Evolutionary conservation across 2,797 vertebrate genomes (phyloP).

Genomic region (Chelon auratus): DNA sequence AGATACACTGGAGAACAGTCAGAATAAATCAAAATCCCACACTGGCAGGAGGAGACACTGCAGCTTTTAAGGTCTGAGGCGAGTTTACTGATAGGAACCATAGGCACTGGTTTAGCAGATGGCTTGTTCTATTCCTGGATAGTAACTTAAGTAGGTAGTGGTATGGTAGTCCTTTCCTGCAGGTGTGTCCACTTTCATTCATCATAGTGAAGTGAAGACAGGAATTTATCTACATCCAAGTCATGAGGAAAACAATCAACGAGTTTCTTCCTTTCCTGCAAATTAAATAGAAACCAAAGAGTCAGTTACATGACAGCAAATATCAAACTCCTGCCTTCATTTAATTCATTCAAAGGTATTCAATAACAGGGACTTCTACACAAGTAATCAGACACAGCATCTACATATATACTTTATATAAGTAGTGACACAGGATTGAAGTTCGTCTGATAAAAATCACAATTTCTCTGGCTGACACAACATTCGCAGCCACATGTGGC

Average conservation of each 20-base stretch:
- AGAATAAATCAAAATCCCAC: conserved; percentile 24
- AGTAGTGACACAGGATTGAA: background rate
- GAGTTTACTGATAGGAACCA: conserved; percentile 43
- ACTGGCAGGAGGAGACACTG: conserved; percentile 38
- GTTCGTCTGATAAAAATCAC: background rate
- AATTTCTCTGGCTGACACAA: background rate
- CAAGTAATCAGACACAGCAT: background rate
- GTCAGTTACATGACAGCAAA: conserved; percentile 15
- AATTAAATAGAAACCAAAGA: conserved; percentile 20
- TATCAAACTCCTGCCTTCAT: background rate
- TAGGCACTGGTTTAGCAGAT: conserved; percentile 64
- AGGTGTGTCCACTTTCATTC: conserved; percentile 83
- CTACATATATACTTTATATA: background rate
- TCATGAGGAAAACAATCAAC: conserved; percentile 93
- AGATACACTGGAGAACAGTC: conserved; percentile 13
- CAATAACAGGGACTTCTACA: too few relatives aligned
- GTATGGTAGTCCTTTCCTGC: conserved; percentile 32
- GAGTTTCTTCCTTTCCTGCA: conserved; percentile 90
- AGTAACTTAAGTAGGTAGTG: conserved; percentile 52
- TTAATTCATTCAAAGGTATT: too few relatives aligned
- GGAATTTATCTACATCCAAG: conserved; percentile 98
- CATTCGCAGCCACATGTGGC: background rate
- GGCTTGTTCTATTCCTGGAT: conserved; percentile 73
- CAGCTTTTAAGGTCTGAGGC: conserved; percentile 51
- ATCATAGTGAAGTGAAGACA: conserved; percentile 97